Percentiles rank a stretch among this genome's conserved stretches.
These are phyloP conservation scores for Callinectes sapidus DNA, from an alignment of 2,888 invertebrate species.

Conservation along the genomic window DNA sequence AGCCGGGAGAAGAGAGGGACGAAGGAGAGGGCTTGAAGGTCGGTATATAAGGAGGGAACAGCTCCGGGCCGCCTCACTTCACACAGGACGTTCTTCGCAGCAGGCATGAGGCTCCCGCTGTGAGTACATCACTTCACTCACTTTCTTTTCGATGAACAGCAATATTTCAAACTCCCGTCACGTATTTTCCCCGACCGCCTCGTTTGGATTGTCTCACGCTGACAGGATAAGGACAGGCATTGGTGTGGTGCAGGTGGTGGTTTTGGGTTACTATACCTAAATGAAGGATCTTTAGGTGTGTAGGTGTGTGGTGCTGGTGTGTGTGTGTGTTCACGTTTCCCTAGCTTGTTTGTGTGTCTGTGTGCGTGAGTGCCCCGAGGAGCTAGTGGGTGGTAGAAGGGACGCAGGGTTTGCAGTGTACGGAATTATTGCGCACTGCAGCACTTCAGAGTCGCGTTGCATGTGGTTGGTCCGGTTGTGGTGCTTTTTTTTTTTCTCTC, in stretches of 20 bases:
- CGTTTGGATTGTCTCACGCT: background rate
- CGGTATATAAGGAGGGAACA: conserved; percentile 4
- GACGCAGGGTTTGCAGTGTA: background rate
- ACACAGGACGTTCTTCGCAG: background rate
- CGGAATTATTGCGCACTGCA: background rate
- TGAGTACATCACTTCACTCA: background rate
- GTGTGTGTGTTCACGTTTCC: background rate
- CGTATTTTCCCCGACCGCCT: background rate
- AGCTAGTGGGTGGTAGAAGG: background rate
- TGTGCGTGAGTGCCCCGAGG: background rate
- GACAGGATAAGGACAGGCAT: background rate
- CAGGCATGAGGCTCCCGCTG: background rate
- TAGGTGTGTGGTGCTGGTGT: background rate
- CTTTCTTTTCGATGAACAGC: background rate
- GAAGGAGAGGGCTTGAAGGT: conserved; percentile 31
- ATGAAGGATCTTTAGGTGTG: background rate
- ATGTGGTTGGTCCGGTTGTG: background rate
- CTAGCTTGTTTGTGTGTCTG: too few species aligned
- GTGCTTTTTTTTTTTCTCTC: too few species aligned
- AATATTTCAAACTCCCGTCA: background rate
- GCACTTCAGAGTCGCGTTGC: background rate
- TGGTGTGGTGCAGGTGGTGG: background rate
- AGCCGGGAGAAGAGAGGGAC: background rate
- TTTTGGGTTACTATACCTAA: background rate
- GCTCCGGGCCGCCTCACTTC: conserved; percentile 3